A percentile compares a stretch with the other conserved stretches of the same genome.
phyloP scores from a whole-genome alignment of 2,888 invertebrate genomes.

The Caenorhabditis doughertyi region DNA sequence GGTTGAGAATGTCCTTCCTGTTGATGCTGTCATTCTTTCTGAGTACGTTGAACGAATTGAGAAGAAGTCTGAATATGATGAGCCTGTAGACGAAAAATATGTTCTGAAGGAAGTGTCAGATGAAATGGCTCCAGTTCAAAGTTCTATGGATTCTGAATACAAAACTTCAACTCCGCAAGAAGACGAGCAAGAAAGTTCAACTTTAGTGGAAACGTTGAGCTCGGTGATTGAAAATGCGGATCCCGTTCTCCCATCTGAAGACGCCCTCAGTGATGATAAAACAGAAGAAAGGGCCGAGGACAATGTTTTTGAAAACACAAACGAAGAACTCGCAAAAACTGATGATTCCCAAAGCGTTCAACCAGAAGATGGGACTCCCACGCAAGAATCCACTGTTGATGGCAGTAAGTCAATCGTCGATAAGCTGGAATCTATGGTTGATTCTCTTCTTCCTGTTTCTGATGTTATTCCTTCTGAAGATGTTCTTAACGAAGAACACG shows the following conservation, averaged over 20 bases:
- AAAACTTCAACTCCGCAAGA: too few relatives aligned
- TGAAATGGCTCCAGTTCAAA: too few relatives aligned
- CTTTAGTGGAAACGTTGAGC: neutral
- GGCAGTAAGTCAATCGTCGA: neutral
- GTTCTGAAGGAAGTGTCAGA: too few relatives aligned
- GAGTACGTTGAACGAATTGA: neutral
- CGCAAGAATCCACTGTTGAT: neutral
- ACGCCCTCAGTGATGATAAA: too few relatives aligned
- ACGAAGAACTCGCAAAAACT: neutral
- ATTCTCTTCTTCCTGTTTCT: neutral
- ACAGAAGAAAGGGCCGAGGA: too few relatives aligned
- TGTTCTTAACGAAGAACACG: neutral
- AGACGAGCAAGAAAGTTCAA: neutral
- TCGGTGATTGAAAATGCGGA: too few relatives aligned
- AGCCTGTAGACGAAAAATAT: neutral
- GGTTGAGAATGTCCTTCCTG: neutral
- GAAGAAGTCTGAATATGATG: neutral
- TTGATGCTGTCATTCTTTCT: neutral
- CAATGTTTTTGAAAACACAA: too few relatives aligned
- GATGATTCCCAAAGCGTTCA: too few relatives aligned
- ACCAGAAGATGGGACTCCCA: neutral
- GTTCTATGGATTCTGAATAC: too few relatives aligned
- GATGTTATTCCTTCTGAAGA: neutral
- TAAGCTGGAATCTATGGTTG: neutral
- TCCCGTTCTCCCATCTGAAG: too few relatives aligned